These are phyloP conservation scores for Lanius collurio DNA, from an alignment of 2,113 vertebrate genomes.

Conservation along the genomic window DNA sequence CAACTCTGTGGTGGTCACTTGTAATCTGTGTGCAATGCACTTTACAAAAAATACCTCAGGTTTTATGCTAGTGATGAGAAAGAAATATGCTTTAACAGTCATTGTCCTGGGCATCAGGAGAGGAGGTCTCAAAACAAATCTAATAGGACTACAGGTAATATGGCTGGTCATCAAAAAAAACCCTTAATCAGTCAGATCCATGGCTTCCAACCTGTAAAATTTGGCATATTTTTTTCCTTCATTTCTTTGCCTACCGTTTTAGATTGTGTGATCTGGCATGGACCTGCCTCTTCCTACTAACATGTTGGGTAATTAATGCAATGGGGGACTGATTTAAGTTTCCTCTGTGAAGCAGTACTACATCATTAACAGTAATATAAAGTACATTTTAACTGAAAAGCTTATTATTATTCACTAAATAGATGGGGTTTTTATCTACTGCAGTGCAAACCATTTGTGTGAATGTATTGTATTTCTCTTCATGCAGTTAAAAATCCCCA, in stretches of 20 bases:
- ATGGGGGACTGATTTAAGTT: neutral
- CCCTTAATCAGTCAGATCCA: neutral
- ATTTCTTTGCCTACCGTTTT: neutral
- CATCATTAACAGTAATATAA: neutral
- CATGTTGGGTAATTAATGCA: neutral
- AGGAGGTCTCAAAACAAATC: neutral
- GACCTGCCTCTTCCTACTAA: neutral
- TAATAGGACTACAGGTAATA: neutral
- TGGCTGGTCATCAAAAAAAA: neutral
- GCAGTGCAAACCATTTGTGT: neutral
- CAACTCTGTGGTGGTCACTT: neutral
- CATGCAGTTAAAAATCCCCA: neutral
- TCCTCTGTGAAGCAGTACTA: neutral
- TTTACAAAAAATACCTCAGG: neutral
- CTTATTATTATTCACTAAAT: neutral
- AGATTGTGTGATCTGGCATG: neutral
- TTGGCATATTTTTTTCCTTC: neutral
- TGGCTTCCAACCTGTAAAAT: neutral
- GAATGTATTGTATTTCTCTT: neutral
- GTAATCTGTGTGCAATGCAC: neutral
- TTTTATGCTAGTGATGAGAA: neutral
- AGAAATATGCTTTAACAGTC: neutral
- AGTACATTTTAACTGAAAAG: neutral
- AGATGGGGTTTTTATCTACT: neutral
- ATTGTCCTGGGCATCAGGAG: neutral